phyloP scores from a whole-genome alignment of 2,113 vertebrate genomes.

The Bombycilla garrulus region DNA sequence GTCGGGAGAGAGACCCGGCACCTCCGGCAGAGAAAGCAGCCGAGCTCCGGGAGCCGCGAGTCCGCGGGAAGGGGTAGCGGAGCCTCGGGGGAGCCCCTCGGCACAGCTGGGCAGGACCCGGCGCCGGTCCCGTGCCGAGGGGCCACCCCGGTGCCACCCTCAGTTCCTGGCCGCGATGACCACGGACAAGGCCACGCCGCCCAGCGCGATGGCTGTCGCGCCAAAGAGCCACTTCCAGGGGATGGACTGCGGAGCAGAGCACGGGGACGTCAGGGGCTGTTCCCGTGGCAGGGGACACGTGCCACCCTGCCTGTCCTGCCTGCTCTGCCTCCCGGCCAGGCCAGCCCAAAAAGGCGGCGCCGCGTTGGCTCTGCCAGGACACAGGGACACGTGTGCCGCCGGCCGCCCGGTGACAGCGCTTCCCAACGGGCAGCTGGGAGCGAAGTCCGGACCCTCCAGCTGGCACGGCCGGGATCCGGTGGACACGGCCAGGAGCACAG shows the following conservation, averaged over 20 bases:
- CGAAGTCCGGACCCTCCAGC: neutral
- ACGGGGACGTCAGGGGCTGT: accelerated
- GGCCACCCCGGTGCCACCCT: neutral
- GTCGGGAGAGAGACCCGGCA: neutral
- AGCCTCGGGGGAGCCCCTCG: neutral
- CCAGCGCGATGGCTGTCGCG: constrained; percentile 90
- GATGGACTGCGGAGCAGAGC: constrained; percentile 63
- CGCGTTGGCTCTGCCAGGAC: neutral
- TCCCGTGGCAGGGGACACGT: neutral
- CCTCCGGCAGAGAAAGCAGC: neutral
- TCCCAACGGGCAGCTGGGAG: neutral
- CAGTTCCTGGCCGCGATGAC: constrained; percentile 96
- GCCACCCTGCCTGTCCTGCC: neutral
- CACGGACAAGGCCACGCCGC: constrained; percentile 93
- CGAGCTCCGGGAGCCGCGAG: neutral
- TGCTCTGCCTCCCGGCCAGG: neutral
- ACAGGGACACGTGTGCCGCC: neutral
- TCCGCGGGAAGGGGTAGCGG: neutral
- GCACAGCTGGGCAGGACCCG: neutral
- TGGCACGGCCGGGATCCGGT: neutral
- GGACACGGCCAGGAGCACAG: neutral
- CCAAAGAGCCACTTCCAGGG: constrained; percentile 98
- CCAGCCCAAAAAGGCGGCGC: neutral
- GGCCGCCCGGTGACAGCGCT: neutral
- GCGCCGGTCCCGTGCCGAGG: neutral